Evolutionary conservation across 2,888 invertebrate species (phyloP).

Genomic region (Thelaira solivaga): DNA sequence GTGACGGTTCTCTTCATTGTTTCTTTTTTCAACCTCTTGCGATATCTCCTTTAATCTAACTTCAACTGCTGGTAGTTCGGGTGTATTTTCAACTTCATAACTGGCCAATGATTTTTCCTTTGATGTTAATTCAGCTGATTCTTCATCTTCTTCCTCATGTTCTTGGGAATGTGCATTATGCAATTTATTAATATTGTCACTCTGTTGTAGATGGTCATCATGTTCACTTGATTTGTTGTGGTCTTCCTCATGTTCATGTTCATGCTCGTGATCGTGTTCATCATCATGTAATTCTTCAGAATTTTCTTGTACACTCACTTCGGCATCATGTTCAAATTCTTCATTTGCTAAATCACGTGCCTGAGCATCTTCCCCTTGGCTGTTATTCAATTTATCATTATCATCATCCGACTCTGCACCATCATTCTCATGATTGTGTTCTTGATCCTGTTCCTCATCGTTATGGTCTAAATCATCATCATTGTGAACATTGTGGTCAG

Average conservation of each 20-base stretch:
- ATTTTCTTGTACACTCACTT: slow-evolving; percentile 48
- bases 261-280: slow-evolving; percentile 59
- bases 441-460: slow-evolving; percentile 56
- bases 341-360: slow-evolving; percentile 58
- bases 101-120: slow-evolving; percentile 51
- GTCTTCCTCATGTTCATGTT: slow-evolving; percentile 59
- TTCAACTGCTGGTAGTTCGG: slow-evolving; percentile 74
- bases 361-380: slow-evolving; percentile 42
- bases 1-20: slow-evolving; percentile 65
- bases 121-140: slow-evolving; percentile 41
- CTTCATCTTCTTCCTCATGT: slow-evolving; percentile 56
- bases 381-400: slow-evolving; percentile 41
- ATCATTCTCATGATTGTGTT: too few species aligned
- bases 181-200: slow-evolving; percentile 11
- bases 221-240: slow-evolving; percentile 29
- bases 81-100: slow-evolving; percentile 56
- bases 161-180: slow-evolving; percentile 34
- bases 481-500: slow-evolving; percentile 36
- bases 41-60: slow-evolving; percentile 75
- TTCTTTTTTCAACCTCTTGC: slow-evolving; percentile 75
- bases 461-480: too few species aligned
- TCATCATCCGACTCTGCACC: too few species aligned
- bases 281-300: slow-evolving; percentile 56
- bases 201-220: too few species aligned
- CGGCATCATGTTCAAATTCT: slow-evolving; percentile 47